Evolutionary conservation across 2,113 vertebrate genomes (phyloP).

Genomic region (Heliornis fulica): DNA sequence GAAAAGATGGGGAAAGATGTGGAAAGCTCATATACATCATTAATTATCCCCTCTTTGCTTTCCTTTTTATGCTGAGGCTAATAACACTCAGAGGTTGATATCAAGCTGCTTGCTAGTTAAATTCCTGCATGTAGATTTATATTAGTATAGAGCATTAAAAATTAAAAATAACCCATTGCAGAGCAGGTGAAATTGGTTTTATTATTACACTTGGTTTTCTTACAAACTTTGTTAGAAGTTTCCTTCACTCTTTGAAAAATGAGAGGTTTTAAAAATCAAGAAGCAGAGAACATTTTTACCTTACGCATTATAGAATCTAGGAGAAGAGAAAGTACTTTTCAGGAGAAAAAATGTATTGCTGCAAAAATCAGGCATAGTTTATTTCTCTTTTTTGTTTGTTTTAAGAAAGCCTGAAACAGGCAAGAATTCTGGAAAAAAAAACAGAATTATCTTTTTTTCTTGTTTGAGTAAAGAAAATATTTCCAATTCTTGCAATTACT

Average conservation of each 20-base stretch:
- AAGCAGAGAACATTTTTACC: neutral
- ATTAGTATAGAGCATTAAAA: conserved; percentile 17
- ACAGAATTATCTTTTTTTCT: neutral
- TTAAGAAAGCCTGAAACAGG: neutral
- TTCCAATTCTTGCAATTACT: neutral
- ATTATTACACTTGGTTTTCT: conserved; percentile 17
- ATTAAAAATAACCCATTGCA: conserved; percentile 34
- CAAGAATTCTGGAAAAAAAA: neutral
- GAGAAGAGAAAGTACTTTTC: neutral
- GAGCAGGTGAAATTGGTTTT: conserved; percentile 38
- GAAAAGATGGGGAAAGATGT: neutral
- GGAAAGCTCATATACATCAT: neutral
- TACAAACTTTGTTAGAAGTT: neutral
- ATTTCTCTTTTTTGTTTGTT: neutral
- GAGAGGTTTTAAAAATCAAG: neutral
- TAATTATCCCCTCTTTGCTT: conserved; percentile 3
- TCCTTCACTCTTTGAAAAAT: neutral
- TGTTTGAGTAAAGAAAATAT: neutral
- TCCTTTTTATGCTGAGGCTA: conserved; percentile 38
- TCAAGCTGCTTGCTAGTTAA: conserved; percentile 43
- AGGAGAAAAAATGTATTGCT: neutral
- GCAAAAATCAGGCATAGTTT: neutral
- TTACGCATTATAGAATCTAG: neutral
- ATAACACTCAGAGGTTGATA: conserved; percentile 49
- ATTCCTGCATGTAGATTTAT: conserved; percentile 39